Conservation (phyloP, 2,888 invertebrate genomes). For the Hypolimnas misippus region DNA sequence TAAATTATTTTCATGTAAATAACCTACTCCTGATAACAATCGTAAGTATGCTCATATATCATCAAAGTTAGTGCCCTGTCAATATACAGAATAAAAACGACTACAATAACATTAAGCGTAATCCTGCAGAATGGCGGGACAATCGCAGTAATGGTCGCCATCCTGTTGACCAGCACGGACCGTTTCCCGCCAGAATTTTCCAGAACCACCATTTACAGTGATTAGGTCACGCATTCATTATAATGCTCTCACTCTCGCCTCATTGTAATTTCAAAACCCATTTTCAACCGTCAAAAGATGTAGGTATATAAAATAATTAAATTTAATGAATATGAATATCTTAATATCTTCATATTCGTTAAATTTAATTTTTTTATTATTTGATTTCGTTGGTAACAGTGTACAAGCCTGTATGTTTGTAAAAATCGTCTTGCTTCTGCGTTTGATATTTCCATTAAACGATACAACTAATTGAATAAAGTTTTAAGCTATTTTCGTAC, state of each 20-base stretch:
- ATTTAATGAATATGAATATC: too few species aligned
- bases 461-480: too few species aligned
- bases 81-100: slow-evolving; percentile 39
- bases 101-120: slow-evolving; percentile 48
- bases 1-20: too few species aligned
- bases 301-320: not conserved
- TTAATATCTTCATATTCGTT: too few species aligned
- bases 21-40: too few species aligned
- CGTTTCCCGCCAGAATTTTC: slow-evolving; percentile 76
- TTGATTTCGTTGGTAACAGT: too few species aligned
- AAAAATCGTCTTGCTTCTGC: too few species aligned
- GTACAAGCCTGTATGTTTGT: too few species aligned
- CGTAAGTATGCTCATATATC: too few species aligned
- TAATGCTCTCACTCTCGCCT: slow-evolving; percentile 13
- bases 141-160: slow-evolving; percentile 69
- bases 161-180: slow-evolving; percentile 64
- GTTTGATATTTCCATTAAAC: too few species aligned
- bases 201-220: slow-evolving; percentile 57
- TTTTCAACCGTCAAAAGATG: not conserved
- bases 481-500: too few species aligned
- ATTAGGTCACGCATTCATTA: slow-evolving; percentile 44
- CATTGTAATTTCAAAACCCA: slow-evolving; percentile 22
- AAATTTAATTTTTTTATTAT: too few species aligned
- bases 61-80: slow-evolving; percentile 8
- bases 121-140: slow-evolving; percentile 52